phyloP scores from a whole-genome alignment of 2,888 invertebrate species.

The Chrysodeixis includens region DNA sequence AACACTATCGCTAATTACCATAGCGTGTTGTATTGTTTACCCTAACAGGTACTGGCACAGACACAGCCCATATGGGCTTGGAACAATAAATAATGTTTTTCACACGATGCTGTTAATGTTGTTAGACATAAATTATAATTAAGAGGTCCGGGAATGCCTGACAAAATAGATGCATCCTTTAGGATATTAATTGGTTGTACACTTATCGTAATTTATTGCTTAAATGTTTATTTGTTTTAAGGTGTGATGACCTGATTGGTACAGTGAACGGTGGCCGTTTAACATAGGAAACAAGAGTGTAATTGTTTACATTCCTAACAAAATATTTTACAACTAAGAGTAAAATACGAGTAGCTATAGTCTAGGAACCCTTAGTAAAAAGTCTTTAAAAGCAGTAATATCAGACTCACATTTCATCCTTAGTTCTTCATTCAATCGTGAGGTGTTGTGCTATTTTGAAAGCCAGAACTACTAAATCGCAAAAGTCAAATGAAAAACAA shows the following conservation, averaged over 20 bases:
- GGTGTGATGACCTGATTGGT: neutral
- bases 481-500: neutral
- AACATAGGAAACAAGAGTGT: too few relatives aligned
- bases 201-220: constrained; percentile 4
- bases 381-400: too few relatives aligned
- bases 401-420: too few relatives aligned
- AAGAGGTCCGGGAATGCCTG: neutral
- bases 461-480: neutral
- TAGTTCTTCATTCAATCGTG: too few relatives aligned
- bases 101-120: neutral
- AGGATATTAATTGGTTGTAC: neutral
- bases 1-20: constrained; percentile 3
- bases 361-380: too few relatives aligned
- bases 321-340: too few relatives aligned
- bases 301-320: too few relatives aligned
- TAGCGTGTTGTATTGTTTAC: constrained; percentile 6
- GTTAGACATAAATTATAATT: neutral
- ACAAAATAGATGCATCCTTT: constrained; percentile 4
- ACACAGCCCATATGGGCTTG: neutral
- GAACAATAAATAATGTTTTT: too few relatives aligned
- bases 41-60: neutral
- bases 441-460: neutral
- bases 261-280: too few relatives aligned
- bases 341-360: too few relatives aligned
- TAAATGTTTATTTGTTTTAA: neutral